Conservation (phyloP, 2,113 vertebrate genomes). For the Maccullochella peelii region DNA sequence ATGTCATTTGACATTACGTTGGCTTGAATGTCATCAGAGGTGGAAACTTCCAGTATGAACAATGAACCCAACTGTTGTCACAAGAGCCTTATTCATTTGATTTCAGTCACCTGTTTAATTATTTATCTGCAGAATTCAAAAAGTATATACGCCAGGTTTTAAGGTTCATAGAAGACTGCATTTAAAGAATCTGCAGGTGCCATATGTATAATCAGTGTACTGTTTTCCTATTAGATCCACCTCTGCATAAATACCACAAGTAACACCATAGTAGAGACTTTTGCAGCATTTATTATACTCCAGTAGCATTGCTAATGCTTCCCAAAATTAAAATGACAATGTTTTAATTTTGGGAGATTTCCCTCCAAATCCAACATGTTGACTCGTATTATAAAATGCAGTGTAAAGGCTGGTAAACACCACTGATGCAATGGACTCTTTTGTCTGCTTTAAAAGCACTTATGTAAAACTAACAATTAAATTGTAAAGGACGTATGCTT, state of each 20-base stretch:
- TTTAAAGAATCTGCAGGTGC: not conserved
- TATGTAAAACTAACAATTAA: too few relatives aligned
- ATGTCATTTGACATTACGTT: not conserved
- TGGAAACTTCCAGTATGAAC: not conserved
- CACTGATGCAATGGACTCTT: too few relatives aligned
- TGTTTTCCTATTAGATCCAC: too few relatives aligned
- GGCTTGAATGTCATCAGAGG: not conserved
- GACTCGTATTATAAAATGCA: not conserved
- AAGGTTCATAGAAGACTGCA: too few relatives aligned
- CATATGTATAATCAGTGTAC: not conserved
- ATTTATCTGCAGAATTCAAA: not conserved
- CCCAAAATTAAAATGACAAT: not conserved
- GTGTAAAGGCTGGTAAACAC: not conserved
- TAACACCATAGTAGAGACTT: not conserved
- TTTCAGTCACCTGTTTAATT: not conserved
- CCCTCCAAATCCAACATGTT: not conserved
- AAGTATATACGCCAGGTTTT: not conserved
- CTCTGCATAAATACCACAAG: too few relatives aligned
- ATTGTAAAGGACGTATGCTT: not conserved
- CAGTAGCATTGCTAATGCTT: not conserved
- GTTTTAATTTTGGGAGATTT: not conserved
- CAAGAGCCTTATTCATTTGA: not conserved
- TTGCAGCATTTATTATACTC: not conserved
- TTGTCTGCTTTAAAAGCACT: too few relatives aligned
- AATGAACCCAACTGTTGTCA: not conserved